Base-by-base conservation (phyloP, 2,797 vertebrate species). In the Hippopotamyrus pictus region DNA sequence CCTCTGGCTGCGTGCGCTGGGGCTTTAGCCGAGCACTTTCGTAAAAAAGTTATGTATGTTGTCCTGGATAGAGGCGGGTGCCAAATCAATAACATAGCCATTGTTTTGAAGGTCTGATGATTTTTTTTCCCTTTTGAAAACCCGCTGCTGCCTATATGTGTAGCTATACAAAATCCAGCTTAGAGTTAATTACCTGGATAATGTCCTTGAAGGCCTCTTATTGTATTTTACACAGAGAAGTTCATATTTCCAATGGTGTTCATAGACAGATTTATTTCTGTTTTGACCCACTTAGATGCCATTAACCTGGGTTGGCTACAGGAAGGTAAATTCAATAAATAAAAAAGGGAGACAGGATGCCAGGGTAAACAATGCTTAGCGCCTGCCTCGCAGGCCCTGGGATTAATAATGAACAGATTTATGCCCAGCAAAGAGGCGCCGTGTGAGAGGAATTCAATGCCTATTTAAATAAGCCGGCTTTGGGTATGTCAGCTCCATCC, bases 381-480 rank as follows among this genome's bases (percentile, higher is more conserved):
- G 44, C 44, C 62, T 29, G 82, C 53, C 59, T 86, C 62, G 50
- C 59, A 25, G 46, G 37, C 46, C 62, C 9, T 33, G 69, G 87
- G 89, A 90, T 90, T 90, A 88, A 88, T 88, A 88, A 90, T 84
- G 87, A 76, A 86, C 76, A 65, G 86, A 88, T 88, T 84, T 84
- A 88, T 46, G 46, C 76, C 54, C 87, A 29, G 46, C 82, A 87
- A 88, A 90, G 86, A 88, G 50, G 51, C 19, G 25, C 85, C 14
- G 86, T 50, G 37, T 50, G 69, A n/a, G 69, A 33, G 73, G 76
- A 83, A 46, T 51, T 84, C 86, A 50, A 59, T 84, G 73, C 73
- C 50, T 85, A 85, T 90, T 90, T 88, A 69, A 88, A 90, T 88
- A 90, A 90, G 79, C 87, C 76, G 51, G 89, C 89, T 89, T 88